phyloP scores from a whole-genome alignment of 2,797 vertebrate species.

The Rhinogobio ventralis region DNA sequence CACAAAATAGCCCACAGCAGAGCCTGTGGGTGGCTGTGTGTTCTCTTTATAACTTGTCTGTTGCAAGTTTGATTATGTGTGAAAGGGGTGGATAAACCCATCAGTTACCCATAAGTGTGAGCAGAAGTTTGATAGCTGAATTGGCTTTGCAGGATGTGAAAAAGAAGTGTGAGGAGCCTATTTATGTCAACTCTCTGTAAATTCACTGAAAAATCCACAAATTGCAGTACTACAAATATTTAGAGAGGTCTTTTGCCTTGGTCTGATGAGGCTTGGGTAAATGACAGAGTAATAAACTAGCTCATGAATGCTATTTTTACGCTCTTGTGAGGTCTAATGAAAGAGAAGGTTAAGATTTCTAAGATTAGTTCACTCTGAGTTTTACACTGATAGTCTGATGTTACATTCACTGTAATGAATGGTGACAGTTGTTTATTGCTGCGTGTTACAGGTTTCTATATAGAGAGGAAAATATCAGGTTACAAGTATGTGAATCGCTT shows the following conservation, averaged over 20 bases:
- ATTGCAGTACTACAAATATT: constrained; percentile 46
- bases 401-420: constrained; percentile 26
- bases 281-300: constrained; percentile 64
- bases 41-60: constrained; percentile 68
- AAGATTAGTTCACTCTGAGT: constrained; percentile 71
- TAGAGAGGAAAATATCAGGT: not conserved
- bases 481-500: no score
- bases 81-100: constrained; percentile 71
- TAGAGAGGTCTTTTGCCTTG: constrained; percentile 19
- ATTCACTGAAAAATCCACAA: constrained; percentile 49
- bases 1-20: constrained; percentile 71
- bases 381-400: constrained; percentile 57
- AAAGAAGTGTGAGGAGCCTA: constrained; percentile 23
- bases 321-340: constrained; percentile 72
- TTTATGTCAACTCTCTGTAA: constrained; percentile 29
- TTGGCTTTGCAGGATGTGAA: constrained; percentile 52
- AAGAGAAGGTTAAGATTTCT: constrained; percentile 73
- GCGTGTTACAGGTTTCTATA: not conserved
- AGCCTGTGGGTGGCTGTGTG: constrained; percentile 54
- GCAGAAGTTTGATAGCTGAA: constrained; percentile 51
- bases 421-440: constrained; percentile 16
- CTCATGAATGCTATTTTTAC: constrained; percentile 66
- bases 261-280: constrained; percentile 46
- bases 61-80: constrained; percentile 67
- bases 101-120: constrained; percentile 55